A percentile compares a stretch with the other conserved stretches of the same genome.
Conservation (phyloP, 1,140 invertebrate genomes). For the Telenomus remus region DNA sequence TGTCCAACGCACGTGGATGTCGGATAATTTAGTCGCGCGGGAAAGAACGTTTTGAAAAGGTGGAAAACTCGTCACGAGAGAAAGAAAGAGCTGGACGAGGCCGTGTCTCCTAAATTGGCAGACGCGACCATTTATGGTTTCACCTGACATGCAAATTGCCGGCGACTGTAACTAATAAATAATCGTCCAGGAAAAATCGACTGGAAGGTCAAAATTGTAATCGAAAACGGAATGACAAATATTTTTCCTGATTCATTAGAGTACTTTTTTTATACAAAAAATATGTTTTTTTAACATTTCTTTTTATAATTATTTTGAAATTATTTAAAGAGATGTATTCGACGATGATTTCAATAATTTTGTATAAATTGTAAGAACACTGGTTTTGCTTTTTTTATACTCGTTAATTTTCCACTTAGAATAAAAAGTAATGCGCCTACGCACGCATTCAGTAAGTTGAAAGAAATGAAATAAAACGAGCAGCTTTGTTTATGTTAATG, state of each 20-base stretch:
- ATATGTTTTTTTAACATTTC: too few species aligned
- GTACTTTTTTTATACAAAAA: too few species aligned
- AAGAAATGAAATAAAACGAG: constrained; percentile 1
- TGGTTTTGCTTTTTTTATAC: too few species aligned
- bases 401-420: too few species aligned
- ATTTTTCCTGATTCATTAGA: too few species aligned
- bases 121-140: constrained; percentile 62
- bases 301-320: too few species aligned
- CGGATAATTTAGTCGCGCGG: constrained; percentile 24
- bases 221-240: too few species aligned
- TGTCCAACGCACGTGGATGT: constrained; percentile 8
- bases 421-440: too few species aligned
- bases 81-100: constrained; percentile 29
- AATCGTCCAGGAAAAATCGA: constrained; percentile 14
- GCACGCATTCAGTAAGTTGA: background rate
- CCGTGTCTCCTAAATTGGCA: constrained; percentile 52
- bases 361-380: too few species aligned
- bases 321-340: too few species aligned
- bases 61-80: constrained; percentile 6
- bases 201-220: constrained; percentile 8
- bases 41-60: constrained; percentile 24
- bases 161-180: constrained; percentile 50
- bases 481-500: constrained; percentile 15
- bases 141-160: constrained; percentile 12
- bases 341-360: too few species aligned